Base-by-base conservation (phyloP, 2,113 vertebrate genomes). In the Chlorodrepanis virens region DNA sequence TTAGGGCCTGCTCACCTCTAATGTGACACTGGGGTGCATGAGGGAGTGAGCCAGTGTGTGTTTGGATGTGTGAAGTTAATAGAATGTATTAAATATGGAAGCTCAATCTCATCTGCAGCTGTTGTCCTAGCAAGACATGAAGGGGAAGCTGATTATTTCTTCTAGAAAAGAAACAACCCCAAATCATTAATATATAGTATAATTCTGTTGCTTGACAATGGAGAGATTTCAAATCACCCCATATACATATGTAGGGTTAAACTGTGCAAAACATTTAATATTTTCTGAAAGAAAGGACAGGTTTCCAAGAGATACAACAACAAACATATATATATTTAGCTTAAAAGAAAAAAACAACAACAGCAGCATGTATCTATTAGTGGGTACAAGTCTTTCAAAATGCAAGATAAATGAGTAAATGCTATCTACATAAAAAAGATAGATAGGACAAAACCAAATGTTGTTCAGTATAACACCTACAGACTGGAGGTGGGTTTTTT, bases 61-160 rank as follows among this genome's bases (percentile, higher is more conserved):
- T 33, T 37, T 87, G 74, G 72, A 75, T n/a, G 88, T 74, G 91
- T 82, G 93, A 96, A 94, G 90, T 93, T 96, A 97, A 96, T 89
- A 97, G 90, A 95, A 94, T 90, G 76, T 85, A 94, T 95, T 90
- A 96, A 95, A 95, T 83, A 94, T 70, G 90, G 93, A 92, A 92
- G 96, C 93, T 96, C 91, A 78, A 94, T 94, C 91, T 97, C 59
- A 82, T 92, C 54, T 85, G 77, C 90, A 97, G 93, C 94, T 97
- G 93, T 83, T 89, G 81, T 87, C 89, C 89, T 83, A 92, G 77
- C 40, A 92, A 78, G 77, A 80, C 91, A 91, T 90, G 71, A 94
- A 93, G 80, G 52, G 57, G 76, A 91, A 94, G 89, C 54, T 59
- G 89, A 67, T 94, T 92, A 77, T 57, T 95, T 96, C 74, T 90